Conservation (phyloP, 2,888 invertebrate species). For the Ornithoptera priamus region DNA sequence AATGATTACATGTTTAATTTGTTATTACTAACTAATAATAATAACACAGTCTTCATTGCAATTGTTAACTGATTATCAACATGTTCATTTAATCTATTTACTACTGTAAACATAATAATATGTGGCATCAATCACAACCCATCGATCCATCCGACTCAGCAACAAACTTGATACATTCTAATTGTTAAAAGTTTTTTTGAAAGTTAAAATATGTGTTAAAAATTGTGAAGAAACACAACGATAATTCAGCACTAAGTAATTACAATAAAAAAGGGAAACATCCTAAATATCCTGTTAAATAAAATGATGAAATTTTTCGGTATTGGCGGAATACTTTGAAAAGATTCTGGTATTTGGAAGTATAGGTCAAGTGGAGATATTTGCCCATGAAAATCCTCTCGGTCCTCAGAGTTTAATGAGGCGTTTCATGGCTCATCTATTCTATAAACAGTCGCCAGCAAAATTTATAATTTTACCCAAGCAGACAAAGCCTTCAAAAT, state of each 20-base stretch:
- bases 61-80: conserved; percentile 1
- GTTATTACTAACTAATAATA: no score
- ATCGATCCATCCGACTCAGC: conserved; percentile 5
- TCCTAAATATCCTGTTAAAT: background rate
- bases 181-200: background rate
- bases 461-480: no score
- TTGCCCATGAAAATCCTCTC: background rate
- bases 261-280: background rate
- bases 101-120: conserved; percentile 12
- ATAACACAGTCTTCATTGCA: no score
- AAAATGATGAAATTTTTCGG: no score
- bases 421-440: no score
- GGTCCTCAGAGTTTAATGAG: background rate
- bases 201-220: background rate
- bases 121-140: conserved; percentile 20
- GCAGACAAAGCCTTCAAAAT: no score
- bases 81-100: background rate
- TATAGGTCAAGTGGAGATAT: background rate
- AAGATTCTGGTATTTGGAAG: no score
- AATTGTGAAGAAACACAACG: background rate
- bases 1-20: no score
- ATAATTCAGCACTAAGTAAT: background rate
- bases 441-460: no score
- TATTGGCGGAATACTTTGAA: no score
- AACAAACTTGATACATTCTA: conserved; percentile 24